A percentile compares a stretch with the other conserved stretches of the same genome.
Evolutionary conservation across 2,888 invertebrate species (phyloP).

Genomic region (Drosophila koepferae): DNA sequence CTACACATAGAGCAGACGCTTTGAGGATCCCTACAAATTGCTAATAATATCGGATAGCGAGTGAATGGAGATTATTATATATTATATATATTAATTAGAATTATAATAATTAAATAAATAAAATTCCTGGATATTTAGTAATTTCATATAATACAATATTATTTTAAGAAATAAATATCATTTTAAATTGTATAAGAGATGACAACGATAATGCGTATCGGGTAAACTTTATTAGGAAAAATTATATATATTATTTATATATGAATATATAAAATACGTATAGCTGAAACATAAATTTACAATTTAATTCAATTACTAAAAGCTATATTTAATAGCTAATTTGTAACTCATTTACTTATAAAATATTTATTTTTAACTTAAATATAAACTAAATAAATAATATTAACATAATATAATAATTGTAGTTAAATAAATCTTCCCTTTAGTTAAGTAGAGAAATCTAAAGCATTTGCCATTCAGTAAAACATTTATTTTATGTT

Average conservation of each 20-base stretch:
- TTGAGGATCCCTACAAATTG: conserved; percentile 29
- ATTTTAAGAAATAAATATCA: not conserved
- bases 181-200: not conserved
- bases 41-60: not conserved
- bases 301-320: too few relatives aligned
- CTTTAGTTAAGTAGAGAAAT: not conserved
- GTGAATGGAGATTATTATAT: not conserved
- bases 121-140: not conserved
- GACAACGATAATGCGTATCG: too few relatives aligned
- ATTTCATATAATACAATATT: not conserved
- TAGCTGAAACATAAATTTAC: too few relatives aligned
- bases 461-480: not conserved
- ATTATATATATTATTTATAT: not conserved
- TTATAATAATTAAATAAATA: too few relatives aligned
- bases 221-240: not conserved
- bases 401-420: too few relatives aligned
- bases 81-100: too few relatives aligned
- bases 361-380: not conserved
- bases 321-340: too few relatives aligned
- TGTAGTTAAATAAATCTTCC: not conserved
- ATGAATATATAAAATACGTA: not conserved
- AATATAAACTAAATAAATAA: not conserved
- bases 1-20: conserved; percentile 1
- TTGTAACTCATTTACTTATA: not conserved
- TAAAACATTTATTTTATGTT: not conserved